Percentiles rank a stretch among this genome's conserved stretches.
Evolutionary conservation across 2,113 vertebrate species (phyloP).

Genomic region (Phylloscopus whistleri): DNA sequence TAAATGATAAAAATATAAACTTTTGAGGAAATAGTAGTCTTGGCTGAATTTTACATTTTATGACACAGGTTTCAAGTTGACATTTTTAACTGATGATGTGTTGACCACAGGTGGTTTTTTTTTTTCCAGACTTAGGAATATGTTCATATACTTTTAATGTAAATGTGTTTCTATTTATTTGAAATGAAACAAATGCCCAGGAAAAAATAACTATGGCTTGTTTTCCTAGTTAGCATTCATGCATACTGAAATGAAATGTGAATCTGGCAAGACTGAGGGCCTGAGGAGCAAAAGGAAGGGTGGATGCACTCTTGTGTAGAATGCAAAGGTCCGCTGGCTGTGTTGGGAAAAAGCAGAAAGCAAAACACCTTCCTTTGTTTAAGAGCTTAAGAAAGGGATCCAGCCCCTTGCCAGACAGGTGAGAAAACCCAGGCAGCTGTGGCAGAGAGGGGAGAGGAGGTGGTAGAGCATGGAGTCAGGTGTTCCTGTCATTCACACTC

Average conservation of each 20-base stretch:
- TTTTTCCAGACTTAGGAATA: constrained; percentile 58
- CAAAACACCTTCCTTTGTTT: background rate
- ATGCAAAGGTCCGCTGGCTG: background rate
- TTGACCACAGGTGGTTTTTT: constrained; percentile 50
- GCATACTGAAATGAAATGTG: background rate
- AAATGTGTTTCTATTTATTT: constrained; percentile 79
- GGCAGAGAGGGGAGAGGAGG: background rate
- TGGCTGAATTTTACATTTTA: constrained; percentile 70
- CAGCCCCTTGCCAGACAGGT: background rate
- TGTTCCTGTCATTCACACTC: background rate
- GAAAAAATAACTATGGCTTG: constrained; percentile 51
- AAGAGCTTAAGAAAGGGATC: background rate
- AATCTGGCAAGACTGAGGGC: constrained; percentile 14
- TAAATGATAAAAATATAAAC: constrained; percentile 57
- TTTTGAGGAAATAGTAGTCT: constrained; percentile 59
- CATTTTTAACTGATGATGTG: constrained; percentile 70
- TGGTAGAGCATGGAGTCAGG: background rate
- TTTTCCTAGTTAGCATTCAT: constrained; percentile 38
- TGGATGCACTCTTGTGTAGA: background rate
- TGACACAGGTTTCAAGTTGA: constrained; percentile 69
- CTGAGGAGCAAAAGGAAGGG: background rate
- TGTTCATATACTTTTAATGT: constrained; percentile 71
- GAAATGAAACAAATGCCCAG: constrained; percentile 65
- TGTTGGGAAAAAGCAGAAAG: background rate
- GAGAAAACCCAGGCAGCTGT: background rate